Percentiles rank a stretch among this genome's conserved stretches.
phyloP scores from a whole-genome alignment of 2,888 invertebrate species.

The Arenicola marina region DNA sequence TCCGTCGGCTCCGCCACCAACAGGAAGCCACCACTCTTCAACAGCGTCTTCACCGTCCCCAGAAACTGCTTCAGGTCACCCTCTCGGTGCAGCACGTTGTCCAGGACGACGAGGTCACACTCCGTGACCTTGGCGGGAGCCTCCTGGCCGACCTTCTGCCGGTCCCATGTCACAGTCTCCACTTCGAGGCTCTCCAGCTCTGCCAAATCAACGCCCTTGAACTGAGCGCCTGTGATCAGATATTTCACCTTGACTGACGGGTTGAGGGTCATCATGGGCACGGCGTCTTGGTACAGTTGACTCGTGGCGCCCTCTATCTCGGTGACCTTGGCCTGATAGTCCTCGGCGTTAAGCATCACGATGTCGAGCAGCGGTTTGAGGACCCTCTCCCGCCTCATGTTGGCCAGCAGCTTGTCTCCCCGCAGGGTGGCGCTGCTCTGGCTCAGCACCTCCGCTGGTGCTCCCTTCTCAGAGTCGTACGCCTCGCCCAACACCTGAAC shows the following conservation, averaged over 20 bases:
- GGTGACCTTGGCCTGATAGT: background rate
- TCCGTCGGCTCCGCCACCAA: background rate
- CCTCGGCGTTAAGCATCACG: background rate
- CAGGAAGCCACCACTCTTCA: slow-evolving; percentile 58
- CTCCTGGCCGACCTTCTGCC: background rate
- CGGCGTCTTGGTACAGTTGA: background rate
- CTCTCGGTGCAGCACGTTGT: slow-evolving; percentile 45
- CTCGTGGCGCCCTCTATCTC: background rate
- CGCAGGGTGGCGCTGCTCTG: too few species aligned
- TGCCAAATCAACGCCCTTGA: background rate
- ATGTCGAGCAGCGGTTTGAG: background rate
- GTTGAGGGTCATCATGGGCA: background rate
- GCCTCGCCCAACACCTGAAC: too few species aligned
- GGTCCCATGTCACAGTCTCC: background rate
- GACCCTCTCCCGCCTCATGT: background rate
- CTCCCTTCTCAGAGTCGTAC: too few species aligned
- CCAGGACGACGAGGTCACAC: slow-evolving; percentile 48
- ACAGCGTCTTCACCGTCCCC: slow-evolving; percentile 60
- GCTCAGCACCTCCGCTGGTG: too few species aligned
- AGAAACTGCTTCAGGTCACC: slow-evolving; percentile 36
- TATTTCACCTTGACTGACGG: background rate
- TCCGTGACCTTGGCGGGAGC: slow-evolving; percentile 15
- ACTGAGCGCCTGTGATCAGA: background rate
- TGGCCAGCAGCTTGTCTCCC: background rate
- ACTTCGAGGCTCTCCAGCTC: background rate